These are phyloP conservation scores for Tetranychus piercei DNA, from an alignment of 2,888 invertebrate species.

Conservation along the genomic window DNA sequence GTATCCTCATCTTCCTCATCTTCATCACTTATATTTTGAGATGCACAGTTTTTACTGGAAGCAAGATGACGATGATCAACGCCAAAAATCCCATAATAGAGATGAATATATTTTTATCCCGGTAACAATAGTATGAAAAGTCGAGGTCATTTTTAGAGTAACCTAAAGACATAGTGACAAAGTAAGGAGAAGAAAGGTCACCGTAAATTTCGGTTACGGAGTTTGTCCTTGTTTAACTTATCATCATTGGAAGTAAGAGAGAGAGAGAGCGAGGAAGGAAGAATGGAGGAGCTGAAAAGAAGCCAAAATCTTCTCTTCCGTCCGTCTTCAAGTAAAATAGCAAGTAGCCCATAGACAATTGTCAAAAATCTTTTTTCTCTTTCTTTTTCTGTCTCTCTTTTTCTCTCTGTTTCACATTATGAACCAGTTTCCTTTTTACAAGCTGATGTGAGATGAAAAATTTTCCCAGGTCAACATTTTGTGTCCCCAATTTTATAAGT, in stretches of 20 bases:
- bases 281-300: background rate
- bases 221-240: background rate
- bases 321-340: background rate
- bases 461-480: background rate
- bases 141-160: slow-evolving; percentile 1
- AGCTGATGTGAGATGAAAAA: background rate
- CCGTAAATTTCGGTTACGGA: background rate
- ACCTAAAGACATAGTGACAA: background rate
- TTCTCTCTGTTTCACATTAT: background rate
- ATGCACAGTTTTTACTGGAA: background rate
- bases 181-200: background rate
- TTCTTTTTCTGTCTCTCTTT: background rate
- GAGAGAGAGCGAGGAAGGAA: background rate
- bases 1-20: background rate
- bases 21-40: background rate
- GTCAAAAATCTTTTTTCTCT: background rate
- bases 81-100: background rate
- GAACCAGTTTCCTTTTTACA: background rate
- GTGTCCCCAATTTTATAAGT: background rate
- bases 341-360: background rate
- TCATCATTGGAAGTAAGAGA: background rate
- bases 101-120: too few relatives aligned
- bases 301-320: background rate
- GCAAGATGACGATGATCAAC: too few relatives aligned
- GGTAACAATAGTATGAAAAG: background rate